Evolutionary conservation across 30 jellyfish, hydroid and myxozoan species (phyloP).

Genomic region (Turritopsis dohrnii): DNA sequence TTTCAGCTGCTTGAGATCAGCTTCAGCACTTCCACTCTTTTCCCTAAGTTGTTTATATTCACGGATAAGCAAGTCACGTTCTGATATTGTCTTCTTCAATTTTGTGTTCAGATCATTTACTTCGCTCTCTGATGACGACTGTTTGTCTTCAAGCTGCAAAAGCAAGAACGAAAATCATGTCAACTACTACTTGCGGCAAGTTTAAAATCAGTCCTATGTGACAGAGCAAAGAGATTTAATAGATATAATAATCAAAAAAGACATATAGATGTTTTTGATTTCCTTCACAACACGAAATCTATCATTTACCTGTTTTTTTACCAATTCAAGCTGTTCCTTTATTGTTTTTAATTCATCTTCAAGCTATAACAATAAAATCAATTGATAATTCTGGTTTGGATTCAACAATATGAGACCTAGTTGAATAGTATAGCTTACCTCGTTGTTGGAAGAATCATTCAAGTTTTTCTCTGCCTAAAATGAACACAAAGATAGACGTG

Average conservation of each 20-base stretch:
- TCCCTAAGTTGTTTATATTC: constrained; percentile 25
- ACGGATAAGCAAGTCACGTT: constrained; percentile 35
- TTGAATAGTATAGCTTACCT: not conserved
- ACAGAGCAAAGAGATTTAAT: too few species aligned
- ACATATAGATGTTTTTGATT: not conserved
- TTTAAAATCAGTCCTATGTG: too few species aligned
- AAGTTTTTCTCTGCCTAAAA: not conserved
- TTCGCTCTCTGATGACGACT: not conserved
- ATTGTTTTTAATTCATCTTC: constrained; percentile 7
- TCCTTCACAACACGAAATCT: not conserved
- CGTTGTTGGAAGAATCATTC: not conserved
- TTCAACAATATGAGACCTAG: too few species aligned
- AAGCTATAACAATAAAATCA: constrained; percentile 1
- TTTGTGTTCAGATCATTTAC: constrained; percentile 17
- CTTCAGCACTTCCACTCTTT: constrained; percentile 34
- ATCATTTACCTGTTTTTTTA: constrained; percentile 7
- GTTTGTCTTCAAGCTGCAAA: not conserved
- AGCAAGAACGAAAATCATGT: not conserved
- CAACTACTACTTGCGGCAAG: too few species aligned
- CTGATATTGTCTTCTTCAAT: constrained; percentile 32
- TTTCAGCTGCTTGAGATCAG: constrained; percentile 48
- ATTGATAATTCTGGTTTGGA: too few species aligned
- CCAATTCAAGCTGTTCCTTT: not conserved
- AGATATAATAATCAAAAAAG: too few species aligned
- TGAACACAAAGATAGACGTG: constrained; percentile 1